A percentile compares a stretch with the other conserved stretches of the same genome.
Conservation (phyloP, 2,888 invertebrate species). For the Drosophila prostipennis region DNA sequence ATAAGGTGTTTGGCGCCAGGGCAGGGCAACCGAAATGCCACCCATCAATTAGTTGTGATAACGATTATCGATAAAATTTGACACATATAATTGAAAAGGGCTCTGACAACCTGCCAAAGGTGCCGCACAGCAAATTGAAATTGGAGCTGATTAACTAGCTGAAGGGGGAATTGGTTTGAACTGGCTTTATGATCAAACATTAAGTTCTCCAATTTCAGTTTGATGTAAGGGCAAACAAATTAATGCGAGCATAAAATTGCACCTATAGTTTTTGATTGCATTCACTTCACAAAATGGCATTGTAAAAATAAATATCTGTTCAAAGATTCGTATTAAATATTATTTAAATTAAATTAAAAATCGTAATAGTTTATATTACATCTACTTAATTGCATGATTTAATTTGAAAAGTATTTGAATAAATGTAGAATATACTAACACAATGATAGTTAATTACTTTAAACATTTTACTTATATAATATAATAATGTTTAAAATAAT, state of each 20-base stretch:
- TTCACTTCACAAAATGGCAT: too few species aligned
- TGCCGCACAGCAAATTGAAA: constrained; percentile 6
- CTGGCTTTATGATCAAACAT: not conserved
- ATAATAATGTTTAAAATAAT: too few species aligned
- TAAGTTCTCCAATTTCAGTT: not conserved
- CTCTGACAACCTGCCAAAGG: not conserved
- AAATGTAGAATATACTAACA: too few species aligned
- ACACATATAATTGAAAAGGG: constrained; percentile 27
- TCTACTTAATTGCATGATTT: too few species aligned
- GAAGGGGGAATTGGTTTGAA: not conserved
- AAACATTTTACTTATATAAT: too few species aligned
- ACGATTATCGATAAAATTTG: constrained; percentile 25
- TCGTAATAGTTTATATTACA: too few species aligned
- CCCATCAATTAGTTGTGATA: constrained; percentile 36
- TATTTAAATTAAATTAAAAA: too few species aligned
- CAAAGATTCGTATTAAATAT: too few species aligned
- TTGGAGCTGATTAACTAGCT: not conserved
- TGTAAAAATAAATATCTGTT: too few species aligned
- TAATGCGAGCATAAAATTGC: too few species aligned
- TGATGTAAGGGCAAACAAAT: not conserved
- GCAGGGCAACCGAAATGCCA: constrained; percentile 14
- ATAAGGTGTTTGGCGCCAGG: constrained; percentile 18
- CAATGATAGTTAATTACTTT: too few species aligned
- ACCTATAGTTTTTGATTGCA: not conserved
- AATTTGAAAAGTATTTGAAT: too few species aligned